A percentile compares a stretch with the other conserved stretches of the same genome.
Conservation (phyloP, 2,888 invertebrate genomes). For the Pasiphila rectangulata region DNA sequence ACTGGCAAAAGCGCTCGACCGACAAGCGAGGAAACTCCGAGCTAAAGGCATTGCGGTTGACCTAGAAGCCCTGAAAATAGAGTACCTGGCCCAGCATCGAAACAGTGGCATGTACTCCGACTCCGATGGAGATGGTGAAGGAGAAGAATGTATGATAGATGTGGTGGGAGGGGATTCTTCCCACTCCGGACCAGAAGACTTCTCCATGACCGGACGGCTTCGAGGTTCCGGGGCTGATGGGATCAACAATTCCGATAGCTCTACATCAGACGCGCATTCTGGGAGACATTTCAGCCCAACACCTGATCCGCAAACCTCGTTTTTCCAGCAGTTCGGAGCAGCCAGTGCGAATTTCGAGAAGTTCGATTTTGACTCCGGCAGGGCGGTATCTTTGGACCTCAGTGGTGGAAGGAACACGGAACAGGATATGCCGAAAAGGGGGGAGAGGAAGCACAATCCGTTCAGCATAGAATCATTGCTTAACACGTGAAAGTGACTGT, state of each 20-base stretch:
- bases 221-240: constrained; percentile 81
- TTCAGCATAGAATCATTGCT: constrained; percentile 95
- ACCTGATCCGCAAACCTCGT: constrained; percentile 71
- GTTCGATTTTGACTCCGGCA: constrained; percentile 74
- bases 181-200: constrained; percentile 83
- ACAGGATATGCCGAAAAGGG: constrained; percentile 77
- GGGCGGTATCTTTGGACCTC: constrained; percentile 75
- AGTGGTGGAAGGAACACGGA: constrained; percentile 66
- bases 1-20: constrained; percentile 93
- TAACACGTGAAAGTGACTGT: constrained; percentile 83
- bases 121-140: constrained; percentile 81
- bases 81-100: constrained; percentile 90
- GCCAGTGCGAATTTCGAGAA: constrained; percentile 68
- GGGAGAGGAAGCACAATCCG: constrained; percentile 86
- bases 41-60: constrained; percentile 95
- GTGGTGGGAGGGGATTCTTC: constrained; percentile 92
- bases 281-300: constrained; percentile 71
- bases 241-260: constrained; percentile 82
- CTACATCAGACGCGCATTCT: constrained; percentile 72
- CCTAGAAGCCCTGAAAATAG: constrained; percentile 90
- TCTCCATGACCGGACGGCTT: constrained; percentile 80
- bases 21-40: constrained; percentile 94
- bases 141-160: constrained; percentile 89
- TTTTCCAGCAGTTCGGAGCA: constrained; percentile 69
- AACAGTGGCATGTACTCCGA: constrained; percentile 82